Conservation (phyloP, 2,797 vertebrate genomes). For the Monodelphis domestica region DNA sequence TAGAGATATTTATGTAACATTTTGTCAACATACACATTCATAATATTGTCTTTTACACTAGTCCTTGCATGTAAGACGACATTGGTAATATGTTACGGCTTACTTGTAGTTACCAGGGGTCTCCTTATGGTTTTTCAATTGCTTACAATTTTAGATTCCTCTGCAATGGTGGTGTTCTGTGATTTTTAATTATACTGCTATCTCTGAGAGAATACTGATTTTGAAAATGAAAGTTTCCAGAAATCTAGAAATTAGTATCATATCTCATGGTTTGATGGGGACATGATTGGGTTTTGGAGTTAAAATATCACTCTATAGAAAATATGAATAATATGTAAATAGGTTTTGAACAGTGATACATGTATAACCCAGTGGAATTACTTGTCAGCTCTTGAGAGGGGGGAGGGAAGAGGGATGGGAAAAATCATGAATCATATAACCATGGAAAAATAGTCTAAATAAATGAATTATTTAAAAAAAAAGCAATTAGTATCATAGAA, state of each 20-base stretch:
- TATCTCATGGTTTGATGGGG: too few species aligned
- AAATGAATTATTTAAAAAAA: too few species aligned
- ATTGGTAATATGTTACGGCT: background rate
- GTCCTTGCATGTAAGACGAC: background rate
- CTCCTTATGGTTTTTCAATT: background rate
- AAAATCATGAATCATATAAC: too few species aligned
- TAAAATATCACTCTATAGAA: too few species aligned
- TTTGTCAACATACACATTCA: background rate
- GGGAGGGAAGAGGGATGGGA: too few species aligned
- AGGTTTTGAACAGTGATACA: too few species aligned
- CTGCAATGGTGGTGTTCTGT: background rate
- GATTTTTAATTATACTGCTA: background rate
- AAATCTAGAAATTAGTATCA: too few species aligned
- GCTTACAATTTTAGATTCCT: background rate
- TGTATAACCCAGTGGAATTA: too few species aligned
- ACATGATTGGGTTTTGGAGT: too few species aligned
- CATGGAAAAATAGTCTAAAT: too few species aligned
- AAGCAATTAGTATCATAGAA: background rate
- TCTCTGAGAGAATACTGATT: background rate
- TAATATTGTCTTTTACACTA: background rate
- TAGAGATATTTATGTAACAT: background rate
- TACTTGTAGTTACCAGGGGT: background rate
- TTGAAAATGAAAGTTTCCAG: background rate
- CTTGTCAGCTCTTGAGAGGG: too few species aligned
- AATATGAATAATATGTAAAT: too few species aligned